Conservation (phyloP, 2,113 vertebrate species). For the Sylvilagus bachmani region DNA sequence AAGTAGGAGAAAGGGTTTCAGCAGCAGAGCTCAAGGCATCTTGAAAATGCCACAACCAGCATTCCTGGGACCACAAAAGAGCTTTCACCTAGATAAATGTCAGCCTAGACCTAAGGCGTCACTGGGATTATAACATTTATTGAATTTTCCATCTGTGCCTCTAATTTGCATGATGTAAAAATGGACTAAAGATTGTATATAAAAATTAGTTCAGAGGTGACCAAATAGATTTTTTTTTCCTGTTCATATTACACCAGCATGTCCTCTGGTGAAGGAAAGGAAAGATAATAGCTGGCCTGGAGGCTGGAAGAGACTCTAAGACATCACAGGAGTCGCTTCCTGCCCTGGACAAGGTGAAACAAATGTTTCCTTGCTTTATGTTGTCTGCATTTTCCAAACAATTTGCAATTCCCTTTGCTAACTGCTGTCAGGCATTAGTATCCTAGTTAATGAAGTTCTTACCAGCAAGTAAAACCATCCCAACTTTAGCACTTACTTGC, state of each 20-base stretch:
- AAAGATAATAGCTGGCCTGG: conserved; percentile 43
- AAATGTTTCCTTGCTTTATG: neutral
- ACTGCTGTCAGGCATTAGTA: neutral
- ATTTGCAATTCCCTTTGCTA: neutral
- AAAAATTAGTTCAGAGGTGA: conserved; percentile 63
- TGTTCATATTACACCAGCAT: neutral
- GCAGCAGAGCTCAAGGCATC: neutral
- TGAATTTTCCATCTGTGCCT: conserved; percentile 61
- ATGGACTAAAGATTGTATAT: conserved; percentile 68
- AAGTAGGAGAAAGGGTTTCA: conserved; percentile 39
- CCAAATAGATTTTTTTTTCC: conserved; percentile 71
- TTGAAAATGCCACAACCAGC: conserved; percentile 60
- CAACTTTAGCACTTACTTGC: neutral
- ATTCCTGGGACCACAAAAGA: conserved; percentile 22
- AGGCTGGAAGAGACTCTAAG: neutral
- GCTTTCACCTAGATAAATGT: conserved; percentile 70
- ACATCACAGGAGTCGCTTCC: neutral
- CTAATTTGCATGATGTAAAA: conserved; percentile 72
- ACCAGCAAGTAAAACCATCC: neutral
- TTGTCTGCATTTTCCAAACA: neutral
- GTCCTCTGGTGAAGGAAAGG: conserved; percentile 11
- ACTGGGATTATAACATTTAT: conserved; percentile 58
- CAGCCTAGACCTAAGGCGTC: conserved; percentile 56
- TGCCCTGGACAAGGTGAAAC: neutral
- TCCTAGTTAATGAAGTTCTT: neutral